Evolutionary conservation across 1,140 invertebrate genomes (phyloP).

Genomic region (Ooceraea biroi): DNA sequence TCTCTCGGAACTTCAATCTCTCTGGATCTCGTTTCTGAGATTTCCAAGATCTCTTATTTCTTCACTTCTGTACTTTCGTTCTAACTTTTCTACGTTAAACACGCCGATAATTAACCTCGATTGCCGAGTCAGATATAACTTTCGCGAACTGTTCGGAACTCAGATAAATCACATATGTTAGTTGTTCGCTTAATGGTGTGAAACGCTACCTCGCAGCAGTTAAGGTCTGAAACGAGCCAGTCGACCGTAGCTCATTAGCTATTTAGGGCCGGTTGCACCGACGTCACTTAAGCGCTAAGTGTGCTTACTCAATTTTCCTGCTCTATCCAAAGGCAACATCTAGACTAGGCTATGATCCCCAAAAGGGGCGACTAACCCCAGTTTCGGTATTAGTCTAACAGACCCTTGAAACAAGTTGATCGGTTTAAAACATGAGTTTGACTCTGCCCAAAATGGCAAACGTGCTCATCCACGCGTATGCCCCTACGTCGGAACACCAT

Average conservation of each 20-base stretch:
- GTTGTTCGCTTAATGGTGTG: slow-evolving; percentile 50
- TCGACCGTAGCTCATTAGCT: slow-evolving; percentile 61
- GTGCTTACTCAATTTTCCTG: slow-evolving; percentile 57
- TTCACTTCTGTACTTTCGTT: slow-evolving; percentile 10
- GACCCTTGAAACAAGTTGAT: slow-evolving; percentile 22
- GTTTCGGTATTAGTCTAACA: not conserved
- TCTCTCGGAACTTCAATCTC: not conserved
- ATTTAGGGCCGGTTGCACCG: slow-evolving; percentile 57
- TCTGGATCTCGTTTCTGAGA: not conserved
- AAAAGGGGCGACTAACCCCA: not conserved
- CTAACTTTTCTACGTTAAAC: not conserved
- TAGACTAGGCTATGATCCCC: not conserved
- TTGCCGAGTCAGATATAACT: slow-evolving; percentile 58
- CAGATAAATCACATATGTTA: slow-evolving; percentile 64
- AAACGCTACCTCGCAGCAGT: slow-evolving; percentile 46
- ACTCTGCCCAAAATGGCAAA: not conserved
- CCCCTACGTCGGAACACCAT: not conserved
- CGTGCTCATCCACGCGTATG: not conserved
- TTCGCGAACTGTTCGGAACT: slow-evolving; percentile 49
- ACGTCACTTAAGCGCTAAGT: slow-evolving; percentile 55
- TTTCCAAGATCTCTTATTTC: not conserved
- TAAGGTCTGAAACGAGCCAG: slow-evolving; percentile 58
- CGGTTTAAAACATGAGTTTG: not conserved
- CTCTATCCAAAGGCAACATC: slow-evolving; percentile 1
- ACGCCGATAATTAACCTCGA: slow-evolving; percentile 51